A percentile compares a stretch with the other conserved stretches of the same genome.
These are phyloP conservation scores for Macquaria australasica DNA, from an alignment of 2,113 vertebrate species.

Conservation along the genomic window DNA sequence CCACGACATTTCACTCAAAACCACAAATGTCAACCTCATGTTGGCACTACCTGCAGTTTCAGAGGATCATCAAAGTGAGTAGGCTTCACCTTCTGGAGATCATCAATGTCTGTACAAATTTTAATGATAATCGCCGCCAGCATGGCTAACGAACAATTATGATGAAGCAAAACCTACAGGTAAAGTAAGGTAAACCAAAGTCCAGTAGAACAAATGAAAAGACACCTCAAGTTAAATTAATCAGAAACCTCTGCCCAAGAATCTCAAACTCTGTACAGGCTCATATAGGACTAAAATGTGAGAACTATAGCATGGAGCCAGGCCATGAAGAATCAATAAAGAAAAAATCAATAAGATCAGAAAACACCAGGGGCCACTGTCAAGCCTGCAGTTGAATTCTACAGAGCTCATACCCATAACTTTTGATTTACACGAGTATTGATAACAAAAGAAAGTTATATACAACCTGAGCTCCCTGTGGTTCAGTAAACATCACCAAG, in stretches of 20 bases:
- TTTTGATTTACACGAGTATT: constrained; percentile 11
- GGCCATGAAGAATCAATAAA: not conserved
- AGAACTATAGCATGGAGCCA: not conserved
- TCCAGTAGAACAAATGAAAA: not conserved
- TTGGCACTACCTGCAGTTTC: no score
- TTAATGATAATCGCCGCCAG: not conserved
- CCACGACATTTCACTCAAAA: no score
- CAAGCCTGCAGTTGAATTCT: not conserved
- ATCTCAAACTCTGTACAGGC: not conserved
- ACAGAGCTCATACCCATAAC: not conserved
- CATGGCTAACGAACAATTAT: not conserved
- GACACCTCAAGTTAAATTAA: not conserved
- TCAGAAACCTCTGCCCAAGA: no score
- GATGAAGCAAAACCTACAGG: not conserved
- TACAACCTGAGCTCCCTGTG: not conserved
- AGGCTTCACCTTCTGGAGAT: not conserved
- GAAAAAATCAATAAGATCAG: not conserved
- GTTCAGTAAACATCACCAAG: not conserved
- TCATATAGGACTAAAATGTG: not conserved
- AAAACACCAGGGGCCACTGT: not conserved
- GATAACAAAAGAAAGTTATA: not conserved
- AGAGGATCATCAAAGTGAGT: no score
- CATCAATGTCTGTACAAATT: no score
- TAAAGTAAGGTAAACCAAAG: not conserved
- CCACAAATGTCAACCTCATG: no score